These are phyloP conservation scores for Luehdorfia chinensis DNA, from an alignment of 1,140 invertebrate genomes.

Conservation along the genomic window DNA sequence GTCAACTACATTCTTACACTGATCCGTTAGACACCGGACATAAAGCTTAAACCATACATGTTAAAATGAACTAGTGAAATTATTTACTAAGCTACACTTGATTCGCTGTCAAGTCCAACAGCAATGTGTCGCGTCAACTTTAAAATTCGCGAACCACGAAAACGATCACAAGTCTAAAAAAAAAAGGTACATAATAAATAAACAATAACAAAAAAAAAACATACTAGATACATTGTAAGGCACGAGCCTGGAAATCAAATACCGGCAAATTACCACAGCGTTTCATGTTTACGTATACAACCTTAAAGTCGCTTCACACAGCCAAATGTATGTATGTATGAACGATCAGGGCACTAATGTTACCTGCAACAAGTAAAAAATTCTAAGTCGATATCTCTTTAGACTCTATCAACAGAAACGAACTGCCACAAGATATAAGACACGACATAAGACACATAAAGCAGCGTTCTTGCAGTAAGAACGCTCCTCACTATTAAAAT, in stretches of 20 bases:
- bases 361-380: slow-evolving; percentile 7
- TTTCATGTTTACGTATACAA: not conserved
- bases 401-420: no score
- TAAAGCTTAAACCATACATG: slow-evolving; percentile 7
- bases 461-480: no score
- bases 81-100: not conserved
- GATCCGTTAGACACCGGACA: not conserved
- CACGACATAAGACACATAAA: no score
- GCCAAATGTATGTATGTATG: not conserved
- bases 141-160: slow-evolving; percentile 5
- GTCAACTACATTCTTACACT: not conserved
- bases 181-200: slow-evolving; percentile 18
- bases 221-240: slow-evolving; percentile 16
- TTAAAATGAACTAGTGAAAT: not conserved
- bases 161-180: not conserved
- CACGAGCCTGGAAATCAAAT: slow-evolving; percentile 4
- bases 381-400: not conserved
- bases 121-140: slow-evolving; percentile 8
- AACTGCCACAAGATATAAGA: no score
- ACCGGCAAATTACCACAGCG: not conserved
- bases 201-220: slow-evolving; percentile 9
- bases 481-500: no score
- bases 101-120: not conserved
- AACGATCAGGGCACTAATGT: slow-evolving; percentile 1
- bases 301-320: slow-evolving; percentile 1